Base-by-base conservation (phyloP, 1,140 invertebrate species). In the Caligus rogercresseyi region DNA sequence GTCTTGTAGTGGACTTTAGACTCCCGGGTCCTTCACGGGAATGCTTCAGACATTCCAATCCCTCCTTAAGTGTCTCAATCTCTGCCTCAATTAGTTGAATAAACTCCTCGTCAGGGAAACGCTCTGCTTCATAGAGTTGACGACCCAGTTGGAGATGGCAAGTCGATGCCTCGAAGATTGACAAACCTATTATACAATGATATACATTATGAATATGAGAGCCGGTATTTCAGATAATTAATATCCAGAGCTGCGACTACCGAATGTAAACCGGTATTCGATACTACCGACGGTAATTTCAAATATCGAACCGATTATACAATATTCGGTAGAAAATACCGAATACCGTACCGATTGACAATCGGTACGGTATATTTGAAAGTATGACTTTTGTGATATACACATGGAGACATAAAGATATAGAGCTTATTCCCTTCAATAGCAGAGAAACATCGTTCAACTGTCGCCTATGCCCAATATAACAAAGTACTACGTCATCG, bases 91-190 rank as follows among this genome's bases (percentile, higher is more conserved):
- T 25, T 14, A 60, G 57, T 21, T 60, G 57, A 11, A 26, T 60
- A 26, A 60, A 60, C 18, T 60, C 57, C 25, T 60, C 18, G n/a
- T 18, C 18, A 26, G 13, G 24, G 21, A 60, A 60, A 31, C 57
- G 57, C 15, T 60, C 24, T 11, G 24, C 26, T 3, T 60, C 57
- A 43, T 60, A 20, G n/a, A 60, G 57, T 19, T 25, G 57, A 16
- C 57, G 21, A 60, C 57, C 57, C 23, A 60, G 25, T 21, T 60
- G 57, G 18, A 60, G 26, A 60, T 60, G 57, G 26, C 57, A 60
- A 52, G 57, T 60, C 1, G 57, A 25, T 25, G 57, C 26, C 43
- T 60, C 57, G 16, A 60, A 60, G 13, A 60, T 16, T 18, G 57
- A 60, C 15, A 60, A 16, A 25, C 57, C 57, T 60, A 25, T n/a